These are phyloP conservation scores for Mormyrops boulengeri DNA, from an alignment of 2,797 vertebrate genomes.

Conservation along the genomic window DNA sequence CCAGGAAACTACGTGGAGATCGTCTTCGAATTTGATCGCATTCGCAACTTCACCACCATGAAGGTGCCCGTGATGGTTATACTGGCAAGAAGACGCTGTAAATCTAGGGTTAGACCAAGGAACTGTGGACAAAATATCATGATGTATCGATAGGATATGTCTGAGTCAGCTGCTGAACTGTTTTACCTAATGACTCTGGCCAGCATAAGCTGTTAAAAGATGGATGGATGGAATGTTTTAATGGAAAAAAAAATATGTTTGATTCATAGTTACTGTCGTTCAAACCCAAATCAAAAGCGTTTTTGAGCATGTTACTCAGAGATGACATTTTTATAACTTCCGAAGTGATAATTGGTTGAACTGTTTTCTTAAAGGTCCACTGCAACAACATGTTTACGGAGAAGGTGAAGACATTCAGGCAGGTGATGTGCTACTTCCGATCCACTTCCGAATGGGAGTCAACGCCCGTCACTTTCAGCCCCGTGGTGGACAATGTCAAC, in stretches of 20 bases:
- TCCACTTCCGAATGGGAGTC: conserved; percentile 83
- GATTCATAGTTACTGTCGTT: neutral
- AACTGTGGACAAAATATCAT: neutral
- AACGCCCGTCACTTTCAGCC: conserved; percentile 67
- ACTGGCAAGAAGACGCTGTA: neutral
- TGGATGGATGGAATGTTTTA: neutral
- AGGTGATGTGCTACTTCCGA: conserved; percentile 85
- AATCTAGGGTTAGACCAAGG: neutral
- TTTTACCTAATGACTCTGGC: neutral
- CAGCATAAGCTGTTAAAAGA: neutral
- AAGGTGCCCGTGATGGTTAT: conserved; percentile 63
- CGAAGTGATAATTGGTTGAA: neutral
- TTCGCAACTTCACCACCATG: conserved; percentile 92
- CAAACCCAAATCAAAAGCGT: neutral
- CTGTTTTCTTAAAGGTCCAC: conserved; percentile 73
- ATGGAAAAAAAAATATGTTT: neutral
- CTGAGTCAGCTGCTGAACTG: neutral
- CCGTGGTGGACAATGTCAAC: conserved; percentile 70
- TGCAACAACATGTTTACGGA: conserved; percentile 95
- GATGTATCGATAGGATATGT: neutral
- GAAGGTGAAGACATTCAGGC: conserved; percentile 85
- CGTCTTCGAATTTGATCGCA: conserved; percentile 85
- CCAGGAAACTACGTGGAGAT: conserved; percentile 79
- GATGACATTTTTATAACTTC: neutral
- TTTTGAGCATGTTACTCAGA: neutral